A percentile compares a stretch with the other conserved stretches of the same genome.
Conservation (phyloP, 2,888 invertebrate species). For the Carabus problematicus region DNA sequence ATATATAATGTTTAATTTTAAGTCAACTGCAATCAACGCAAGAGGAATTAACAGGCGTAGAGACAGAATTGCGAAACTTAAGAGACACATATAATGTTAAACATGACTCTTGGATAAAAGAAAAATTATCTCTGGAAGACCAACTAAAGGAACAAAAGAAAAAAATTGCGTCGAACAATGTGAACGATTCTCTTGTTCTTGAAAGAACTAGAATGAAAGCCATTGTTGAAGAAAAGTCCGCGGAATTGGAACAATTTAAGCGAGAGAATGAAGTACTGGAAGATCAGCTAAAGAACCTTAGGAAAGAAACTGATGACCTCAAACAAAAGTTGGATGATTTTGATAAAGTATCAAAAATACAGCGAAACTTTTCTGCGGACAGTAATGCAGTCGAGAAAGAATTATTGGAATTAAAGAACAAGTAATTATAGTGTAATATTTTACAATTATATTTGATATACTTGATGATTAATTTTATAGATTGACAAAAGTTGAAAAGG, state of each 20-base stretch:
- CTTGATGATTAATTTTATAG: background rate
- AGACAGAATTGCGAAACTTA: slow-evolving; percentile 70
- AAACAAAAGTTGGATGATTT: slow-evolving; percentile 83
- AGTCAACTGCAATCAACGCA: slow-evolving; percentile 68
- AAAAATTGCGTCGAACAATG: slow-evolving; percentile 12
- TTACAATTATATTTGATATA: background rate
- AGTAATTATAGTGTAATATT: slow-evolving; percentile 54
- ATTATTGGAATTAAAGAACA: slow-evolving; percentile 71
- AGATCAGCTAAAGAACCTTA: slow-evolving; percentile 76
- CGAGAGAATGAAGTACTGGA: slow-evolving; percentile 72
- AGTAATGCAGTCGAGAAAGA: slow-evolving; percentile 79
- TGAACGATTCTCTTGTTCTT: slow-evolving; percentile 47
- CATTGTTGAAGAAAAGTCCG: slow-evolving; percentile 75
- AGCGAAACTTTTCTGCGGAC: slow-evolving; percentile 78
- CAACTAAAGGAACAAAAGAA: slow-evolving; percentile 35
- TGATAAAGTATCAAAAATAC: slow-evolving; percentile 83
- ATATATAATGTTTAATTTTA: slow-evolving; percentile 33
- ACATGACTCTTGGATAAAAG: slow-evolving; percentile 75
- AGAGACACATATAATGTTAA: slow-evolving; percentile 70
- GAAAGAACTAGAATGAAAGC: slow-evolving; percentile 68
- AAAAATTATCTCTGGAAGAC: slow-evolving; percentile 73
- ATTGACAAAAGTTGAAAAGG: slow-evolving; percentile 70
- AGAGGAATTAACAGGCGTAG: slow-evolving; percentile 67
- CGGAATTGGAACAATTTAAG: slow-evolving; percentile 73
- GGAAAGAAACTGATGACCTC: slow-evolving; percentile 80